Evolutionary conservation across 1,140 invertebrate species (phyloP).

Genomic region (Pararge aegeria): DNA sequence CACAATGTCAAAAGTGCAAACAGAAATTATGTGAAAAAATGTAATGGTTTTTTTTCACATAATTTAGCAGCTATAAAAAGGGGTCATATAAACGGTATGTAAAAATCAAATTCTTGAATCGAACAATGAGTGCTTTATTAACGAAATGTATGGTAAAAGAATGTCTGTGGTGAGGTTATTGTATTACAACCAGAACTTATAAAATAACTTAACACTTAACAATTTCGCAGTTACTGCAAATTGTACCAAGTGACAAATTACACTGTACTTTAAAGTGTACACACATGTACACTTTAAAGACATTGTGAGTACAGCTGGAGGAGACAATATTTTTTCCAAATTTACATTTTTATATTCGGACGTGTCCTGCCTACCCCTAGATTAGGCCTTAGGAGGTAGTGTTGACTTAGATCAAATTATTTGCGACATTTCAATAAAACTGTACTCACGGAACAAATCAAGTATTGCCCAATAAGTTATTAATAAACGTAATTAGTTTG

Average conservation of each 20-base stretch:
- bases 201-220: conserved; percentile 39
- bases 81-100: too few relatives aligned
- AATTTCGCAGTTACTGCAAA: conserved; percentile 36
- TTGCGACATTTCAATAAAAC: conserved; percentile 23
- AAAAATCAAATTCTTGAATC: conserved; percentile 41
- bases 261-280: conserved; percentile 37
- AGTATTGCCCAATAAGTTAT: not conserved
- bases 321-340: conserved; percentile 42
- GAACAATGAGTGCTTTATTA: conserved; percentile 80
- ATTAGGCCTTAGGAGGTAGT: conserved; percentile 49
- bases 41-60: too few relatives aligned
- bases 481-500: not conserved
- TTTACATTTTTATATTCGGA: conserved; percentile 38
- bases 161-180: conserved; percentile 69
- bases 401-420: conserved; percentile 9
- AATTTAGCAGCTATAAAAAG: too few relatives aligned
- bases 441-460: conserved; percentile 42
- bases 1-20: too few relatives aligned
- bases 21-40: too few relatives aligned
- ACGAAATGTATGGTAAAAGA: conserved; percentile 75
- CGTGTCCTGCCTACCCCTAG: conserved; percentile 36
- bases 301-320: conserved; percentile 51
- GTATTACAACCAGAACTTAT: conserved; percentile 67
- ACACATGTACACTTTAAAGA: too few relatives aligned
- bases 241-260: conserved; percentile 30